phyloP scores from a whole-genome alignment of 2,888 invertebrate species.

The Abrostola triplasia region DNA sequence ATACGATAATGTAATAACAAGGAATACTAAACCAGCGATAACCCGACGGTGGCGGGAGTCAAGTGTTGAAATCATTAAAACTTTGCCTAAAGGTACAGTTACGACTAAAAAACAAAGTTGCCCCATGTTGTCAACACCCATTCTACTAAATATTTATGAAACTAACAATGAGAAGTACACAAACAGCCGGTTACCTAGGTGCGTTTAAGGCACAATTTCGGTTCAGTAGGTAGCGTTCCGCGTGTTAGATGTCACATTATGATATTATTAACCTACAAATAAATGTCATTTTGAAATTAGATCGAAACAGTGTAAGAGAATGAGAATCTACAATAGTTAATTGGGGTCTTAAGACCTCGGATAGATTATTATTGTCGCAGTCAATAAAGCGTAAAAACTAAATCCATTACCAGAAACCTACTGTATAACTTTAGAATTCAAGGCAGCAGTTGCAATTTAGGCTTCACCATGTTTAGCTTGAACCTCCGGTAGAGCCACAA shows the following conservation, averaged over 20 bases:
- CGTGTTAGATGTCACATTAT: too few species aligned
- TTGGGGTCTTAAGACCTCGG: background rate
- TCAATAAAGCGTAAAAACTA: conserved; percentile 8
- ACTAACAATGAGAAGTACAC: too few species aligned
- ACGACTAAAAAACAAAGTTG: background rate
- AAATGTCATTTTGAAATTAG: too few species aligned
- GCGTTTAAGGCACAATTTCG: too few species aligned
- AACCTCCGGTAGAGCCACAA: conserved; percentile 28
- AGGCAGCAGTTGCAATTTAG: conserved; percentile 17
- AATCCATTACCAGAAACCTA: conserved; percentile 5
- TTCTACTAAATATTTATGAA: too few species aligned
- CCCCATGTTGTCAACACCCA: too few species aligned
- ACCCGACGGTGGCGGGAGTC: conserved; percentile 12
- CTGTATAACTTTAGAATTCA: conserved; percentile 18
- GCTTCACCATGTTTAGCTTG: conserved; percentile 29
- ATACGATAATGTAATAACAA: conserved; percentile 11
- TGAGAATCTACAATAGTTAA: too few species aligned
- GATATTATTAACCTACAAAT: too few species aligned
- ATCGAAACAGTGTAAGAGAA: too few species aligned
- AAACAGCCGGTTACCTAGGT: too few species aligned
- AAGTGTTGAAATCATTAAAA: conserved; percentile 24
- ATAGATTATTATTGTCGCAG: background rate
- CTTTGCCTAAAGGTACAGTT: conserved; percentile 1
- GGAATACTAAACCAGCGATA: conserved; percentile 16
- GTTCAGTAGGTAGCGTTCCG: too few species aligned